Evolutionary conservation across 2,888 invertebrate species (phyloP).

Genomic region (Trichopria drosophilae): DNA sequence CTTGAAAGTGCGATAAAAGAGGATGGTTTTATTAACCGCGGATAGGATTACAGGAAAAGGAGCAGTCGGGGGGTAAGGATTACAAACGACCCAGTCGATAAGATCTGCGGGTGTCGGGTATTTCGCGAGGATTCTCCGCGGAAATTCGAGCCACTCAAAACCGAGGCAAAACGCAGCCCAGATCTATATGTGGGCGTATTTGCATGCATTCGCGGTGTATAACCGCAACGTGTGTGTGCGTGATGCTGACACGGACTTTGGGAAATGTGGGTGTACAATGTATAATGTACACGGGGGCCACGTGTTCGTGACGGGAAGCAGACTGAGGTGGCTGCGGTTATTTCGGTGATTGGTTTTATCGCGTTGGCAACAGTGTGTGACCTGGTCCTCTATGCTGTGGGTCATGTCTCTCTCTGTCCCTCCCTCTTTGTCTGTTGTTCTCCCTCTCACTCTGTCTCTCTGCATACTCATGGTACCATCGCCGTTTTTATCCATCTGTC

Average conservation of each 20-base stretch:
- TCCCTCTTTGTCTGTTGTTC: too few relatives aligned
- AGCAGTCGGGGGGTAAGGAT: neutral
- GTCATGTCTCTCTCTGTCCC: conserved; percentile 31
- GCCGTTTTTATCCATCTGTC: too few relatives aligned
- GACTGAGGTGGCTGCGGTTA: conserved; percentile 55
- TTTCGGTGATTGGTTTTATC: conserved; percentile 58
- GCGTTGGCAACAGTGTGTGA: conserved; percentile 50
- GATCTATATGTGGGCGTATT: neutral
- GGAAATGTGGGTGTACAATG: conserved; percentile 10
- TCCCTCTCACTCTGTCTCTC: conserved; percentile 11
- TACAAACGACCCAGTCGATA: too few relatives aligned
- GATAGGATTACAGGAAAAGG: too few relatives aligned
- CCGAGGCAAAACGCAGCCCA: conserved; percentile 17
- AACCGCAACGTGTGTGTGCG: conserved; percentile 8
- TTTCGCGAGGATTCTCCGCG: conserved; percentile 21
- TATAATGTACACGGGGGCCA: conserved; percentile 35
- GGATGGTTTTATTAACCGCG: too few relatives aligned
- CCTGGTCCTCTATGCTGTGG: conserved; percentile 36
- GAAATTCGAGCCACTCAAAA: conserved; percentile 30
- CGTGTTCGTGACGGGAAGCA: conserved; percentile 50
- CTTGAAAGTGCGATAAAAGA: too few relatives aligned
- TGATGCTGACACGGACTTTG: conserved; percentile 7
- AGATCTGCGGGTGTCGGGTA: neutral
- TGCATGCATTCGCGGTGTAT: conserved; percentile 16
- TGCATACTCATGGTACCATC: too few relatives aligned